Base-by-base conservation (phyloP, 92 coral and sea anemone species). In the Parazoanthus darwini region DNA sequence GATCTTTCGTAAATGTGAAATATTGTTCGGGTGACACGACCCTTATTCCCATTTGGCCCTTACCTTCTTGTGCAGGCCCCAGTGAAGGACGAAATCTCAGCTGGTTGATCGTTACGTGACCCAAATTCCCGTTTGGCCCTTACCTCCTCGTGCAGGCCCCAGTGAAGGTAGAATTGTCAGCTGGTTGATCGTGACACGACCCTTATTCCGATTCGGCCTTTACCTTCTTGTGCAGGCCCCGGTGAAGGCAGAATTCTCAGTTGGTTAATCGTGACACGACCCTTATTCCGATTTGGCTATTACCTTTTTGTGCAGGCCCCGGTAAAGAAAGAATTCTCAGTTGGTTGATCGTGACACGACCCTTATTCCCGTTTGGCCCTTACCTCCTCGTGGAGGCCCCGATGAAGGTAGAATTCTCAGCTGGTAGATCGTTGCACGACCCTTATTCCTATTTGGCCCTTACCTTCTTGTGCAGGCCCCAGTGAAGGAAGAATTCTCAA, bases 281-380 rank as follows among this genome's bases (percentile, higher is more conserved):
- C 92, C 67, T 82, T 81, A 74, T 89, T 63, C n/a, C 23, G 0
- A 6, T 16, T 63, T 10, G 5, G 77, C 1, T 8, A 79, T 18
- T 22, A 90, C 90, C 90, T 90, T 92, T 90, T 37, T 79, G 73
- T 22, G 92, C 91, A 38, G 92, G 92, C 9, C 92, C 92, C 16
- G 92, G 90, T 2, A 88, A 85, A 23, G 94, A 92, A 20, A 92
- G 50, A 58, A 86, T 56, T 48, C 85, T 74, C 50, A 89, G n/a
- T 44, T 92, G 89, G 79, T 92, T 89, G 2, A 86, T 33, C 44
- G 80, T 72, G 38, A 89, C 94, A 84, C 84, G 26, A 25, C 94
- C 92, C 51, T 86, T 86, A 78, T 92, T 90, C 4, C 92, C 94
- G 67, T 89, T 73, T 33, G 15, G 37, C 1, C 6, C 81, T n/a